Conservation (phyloP, 2,888 invertebrate genomes). For the Agrotis exclamationis region DNA sequence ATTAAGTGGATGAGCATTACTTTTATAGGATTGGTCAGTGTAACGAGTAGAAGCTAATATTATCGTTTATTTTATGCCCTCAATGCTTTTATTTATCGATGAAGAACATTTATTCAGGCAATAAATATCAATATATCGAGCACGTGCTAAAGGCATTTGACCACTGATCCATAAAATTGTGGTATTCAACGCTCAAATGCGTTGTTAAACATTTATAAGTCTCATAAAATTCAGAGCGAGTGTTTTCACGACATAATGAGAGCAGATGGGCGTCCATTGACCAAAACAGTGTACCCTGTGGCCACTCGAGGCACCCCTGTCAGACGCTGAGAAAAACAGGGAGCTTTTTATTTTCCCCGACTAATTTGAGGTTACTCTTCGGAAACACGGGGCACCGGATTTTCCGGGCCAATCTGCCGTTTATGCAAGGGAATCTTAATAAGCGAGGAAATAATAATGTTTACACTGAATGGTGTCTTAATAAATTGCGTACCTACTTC, state of each 20-base stretch:
- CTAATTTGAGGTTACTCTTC: slow-evolving; percentile 83
- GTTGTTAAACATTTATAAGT: slow-evolving; percentile 73
- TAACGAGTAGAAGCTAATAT: background rate
- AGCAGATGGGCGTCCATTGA: slow-evolving; percentile 76
- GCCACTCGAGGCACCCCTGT: slow-evolving; percentile 79
- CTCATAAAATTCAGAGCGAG: slow-evolving; percentile 75
- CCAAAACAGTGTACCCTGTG: slow-evolving; percentile 74
- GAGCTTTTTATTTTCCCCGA: slow-evolving; percentile 78
- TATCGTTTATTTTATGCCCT: slow-evolving; percentile 12
- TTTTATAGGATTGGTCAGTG: slow-evolving; percentile 13
- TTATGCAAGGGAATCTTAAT: slow-evolving; percentile 64
- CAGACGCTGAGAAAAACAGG: slow-evolving; percentile 75
- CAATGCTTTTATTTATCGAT: slow-evolving; percentile 11
- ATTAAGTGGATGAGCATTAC: slow-evolving; percentile 58
- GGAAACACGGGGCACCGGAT: slow-evolving; percentile 68
- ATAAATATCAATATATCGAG: slow-evolving; percentile 30
- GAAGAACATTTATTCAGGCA: background rate
- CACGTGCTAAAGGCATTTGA: slow-evolving; percentile 36
- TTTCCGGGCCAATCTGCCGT: slow-evolving; percentile 69
- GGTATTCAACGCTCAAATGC: slow-evolving; percentile 46
- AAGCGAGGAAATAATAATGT: slow-evolving; percentile 56
- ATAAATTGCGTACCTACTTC: background rate
- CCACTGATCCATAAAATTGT: slow-evolving; percentile 46
- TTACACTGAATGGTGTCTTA: slow-evolving; percentile 45
- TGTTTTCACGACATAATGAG: slow-evolving; percentile 77